These are phyloP conservation scores for Coptodon bakossiorum DNA, from an alignment of 2,113 vertebrate species.

Conservation along the genomic window DNA sequence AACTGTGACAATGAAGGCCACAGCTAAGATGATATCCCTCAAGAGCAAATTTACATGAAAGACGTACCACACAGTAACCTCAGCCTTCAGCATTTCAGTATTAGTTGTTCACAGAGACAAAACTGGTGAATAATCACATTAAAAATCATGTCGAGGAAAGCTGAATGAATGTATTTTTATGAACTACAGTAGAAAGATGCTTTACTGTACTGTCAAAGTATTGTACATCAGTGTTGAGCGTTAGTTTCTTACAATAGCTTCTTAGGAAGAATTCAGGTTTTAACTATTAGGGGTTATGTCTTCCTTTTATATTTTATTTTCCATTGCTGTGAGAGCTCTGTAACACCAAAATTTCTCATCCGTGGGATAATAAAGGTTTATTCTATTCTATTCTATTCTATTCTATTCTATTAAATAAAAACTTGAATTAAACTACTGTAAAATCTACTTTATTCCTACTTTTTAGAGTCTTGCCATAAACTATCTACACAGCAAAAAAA, in stretches of 20 bases:
- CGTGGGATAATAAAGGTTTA: background rate
- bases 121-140: background rate
- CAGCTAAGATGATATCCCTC: background rate
- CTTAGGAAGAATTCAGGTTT: background rate
- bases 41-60: background rate
- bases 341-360: background rate
- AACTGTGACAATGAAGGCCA: rapidly evolving
- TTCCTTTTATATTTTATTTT: background rate
- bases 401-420: background rate
- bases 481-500: background rate
- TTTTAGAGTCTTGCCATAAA: background rate
- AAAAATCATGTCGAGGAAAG: background rate
- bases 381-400: background rate
- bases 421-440: background rate
- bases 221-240: background rate
- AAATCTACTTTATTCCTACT: background rate
- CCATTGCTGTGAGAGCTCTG: background rate
- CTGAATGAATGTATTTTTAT: background rate
- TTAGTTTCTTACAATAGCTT: background rate
- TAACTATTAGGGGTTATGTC: background rate
- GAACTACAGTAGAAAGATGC: background rate
- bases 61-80: background rate
- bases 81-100: background rate
- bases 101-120: background rate
- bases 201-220: background rate